Evolutionary conservation across 2,888 invertebrate genomes (phyloP), one percentile per base, ranked within the genome.

Genomic region (Strigamia crassipes): DNA sequence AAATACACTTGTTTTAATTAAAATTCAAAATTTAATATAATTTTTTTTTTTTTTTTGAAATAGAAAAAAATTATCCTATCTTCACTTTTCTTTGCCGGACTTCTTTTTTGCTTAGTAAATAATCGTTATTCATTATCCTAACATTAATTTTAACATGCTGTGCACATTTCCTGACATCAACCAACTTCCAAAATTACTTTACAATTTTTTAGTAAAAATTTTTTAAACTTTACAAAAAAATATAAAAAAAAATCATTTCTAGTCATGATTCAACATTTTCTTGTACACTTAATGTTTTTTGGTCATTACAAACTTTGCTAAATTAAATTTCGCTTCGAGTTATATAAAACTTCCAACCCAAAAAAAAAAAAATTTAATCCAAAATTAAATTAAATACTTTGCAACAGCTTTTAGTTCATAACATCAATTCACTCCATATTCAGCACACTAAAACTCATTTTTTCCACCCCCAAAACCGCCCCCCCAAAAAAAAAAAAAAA

Each of bases 311-410:
- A n/a, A n/a, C 46, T n/a, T n/a, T 46, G 2, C 46, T 15, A 46
- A 46, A 46, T 46, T 46, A 46, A 46, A 46, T 46, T 46, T 46
- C 46, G 46, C 15, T 46, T 46, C 46, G 15, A 46, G 46, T n/a
- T 46, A 46, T n/a, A 38, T 2, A 38, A 6, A 38, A 46, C 46
- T 13, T n/a, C 13, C 46, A 46, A 46, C 46, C 27, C 51, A 51
- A 18, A 51, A 18, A 51, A 18, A 5, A 51, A 51, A 51, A 51
- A 23, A 1, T 9, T 23, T 23, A 38, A 38, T 6, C 38, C n/a
- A 66, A 66, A 66, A 66, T 66, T 66, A 66, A 66, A 66, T 66
- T 23, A 21, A 66, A 66, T 66, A 66, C 61, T 21, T 21, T 66
- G 61, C 61, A 21, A 21, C 61, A 66, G 61, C 61, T 66, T 66